phyloP scores from a whole-genome alignment of 2,797 vertebrate genomes.

The Melanotaenia boesemani region DNA sequence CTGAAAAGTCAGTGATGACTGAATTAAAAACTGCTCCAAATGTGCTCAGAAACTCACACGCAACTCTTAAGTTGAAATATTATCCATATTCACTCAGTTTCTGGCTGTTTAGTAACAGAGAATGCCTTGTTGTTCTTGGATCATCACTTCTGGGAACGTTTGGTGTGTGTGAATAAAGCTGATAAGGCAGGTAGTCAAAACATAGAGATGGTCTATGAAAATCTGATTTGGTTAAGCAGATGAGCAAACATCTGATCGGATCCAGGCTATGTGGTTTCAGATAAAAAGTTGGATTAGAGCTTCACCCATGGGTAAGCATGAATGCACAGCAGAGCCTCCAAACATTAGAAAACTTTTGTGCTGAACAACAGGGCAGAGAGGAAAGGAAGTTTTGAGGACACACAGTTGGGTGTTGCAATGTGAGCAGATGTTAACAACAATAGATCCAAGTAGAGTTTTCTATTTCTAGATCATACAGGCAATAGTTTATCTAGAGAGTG shows the following conservation, averaged over 20 bases:
- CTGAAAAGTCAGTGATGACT: neutral
- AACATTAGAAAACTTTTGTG: slow-evolving; percentile 32
- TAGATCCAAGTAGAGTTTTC: neutral
- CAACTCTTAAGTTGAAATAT: neutral
- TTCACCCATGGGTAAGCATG: slow-evolving; percentile 17
- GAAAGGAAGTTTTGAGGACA: slow-evolving; percentile 27
- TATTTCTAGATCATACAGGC: neutral
- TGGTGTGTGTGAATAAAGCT: neutral
- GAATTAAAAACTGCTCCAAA: neutral
- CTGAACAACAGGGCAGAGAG: neutral
- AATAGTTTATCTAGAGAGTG: neutral
- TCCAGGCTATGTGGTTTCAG: slow-evolving; percentile 18
- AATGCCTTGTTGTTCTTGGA: neutral
- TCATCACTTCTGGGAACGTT: slow-evolving; percentile 4
- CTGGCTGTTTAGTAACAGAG: neutral
- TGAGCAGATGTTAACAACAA: neutral
- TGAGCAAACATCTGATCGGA: slow-evolving; percentile 18
- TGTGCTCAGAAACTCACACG: neutral
- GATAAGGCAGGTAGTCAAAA: slow-evolving; percentile 2
- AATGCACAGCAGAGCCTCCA: slow-evolving; percentile 25
- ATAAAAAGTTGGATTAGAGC: slow-evolving; percentile 43
- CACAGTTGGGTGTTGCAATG: slow-evolving; percentile 70
- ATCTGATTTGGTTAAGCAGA: slow-evolving; percentile 23
- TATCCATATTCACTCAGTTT: neutral
- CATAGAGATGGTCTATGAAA: slow-evolving; percentile 21